Base-by-base conservation (phyloP, 2,113 vertebrate species). In the Myrmophylax atrothorax region DNA sequence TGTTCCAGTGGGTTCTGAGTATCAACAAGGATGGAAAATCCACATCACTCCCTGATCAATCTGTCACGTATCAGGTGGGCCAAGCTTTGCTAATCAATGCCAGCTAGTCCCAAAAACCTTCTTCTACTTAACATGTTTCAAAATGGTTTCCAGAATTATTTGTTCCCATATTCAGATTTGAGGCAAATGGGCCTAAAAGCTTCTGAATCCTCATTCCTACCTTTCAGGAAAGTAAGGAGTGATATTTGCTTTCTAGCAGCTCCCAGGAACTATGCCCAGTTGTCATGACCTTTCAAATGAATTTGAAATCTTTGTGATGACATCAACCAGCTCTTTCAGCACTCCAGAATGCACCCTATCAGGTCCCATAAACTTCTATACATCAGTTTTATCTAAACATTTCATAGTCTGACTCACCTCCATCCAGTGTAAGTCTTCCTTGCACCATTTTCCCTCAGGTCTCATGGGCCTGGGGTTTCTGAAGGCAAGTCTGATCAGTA, bases 181-280 rank as follows among this genome's bases (percentile, higher is more conserved):
- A 40, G 7, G 17, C 1, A 58, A 33, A 26, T 15, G 3, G 28
- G 9, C 10, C 14, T 31, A 0, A n/a, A 70, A 31, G 14, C 28
- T 42, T 17, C 37, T 40, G 18, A 66, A 66, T 40, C 20, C 25
- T 64, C 37, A 24, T 82, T 14, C 77, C 46, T 59, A 55, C 5
- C 10, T 31, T 68, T 55, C 55, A 47, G 19, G 29, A 87, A 56
- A 14, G 10, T 22, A 70, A 49, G n/a, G 40, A 82, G 42, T 25
- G 24, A 55, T 2, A 2, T 18, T 55, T 58, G 42, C 37, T 76
- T 87, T 58, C 37, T 38, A 46, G 44, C 7, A 77, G 35, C 42
- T 40, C 22, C 24, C 38, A 81, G 18, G 12, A 90, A 58, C 13
- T 14, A n/a, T 10, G 3, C 7, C 4, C 17, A n/a, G 15, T 1